phyloP scores from a whole-genome alignment of 2,797 vertebrate species.

The Sebastes melanostomus region DNA sequence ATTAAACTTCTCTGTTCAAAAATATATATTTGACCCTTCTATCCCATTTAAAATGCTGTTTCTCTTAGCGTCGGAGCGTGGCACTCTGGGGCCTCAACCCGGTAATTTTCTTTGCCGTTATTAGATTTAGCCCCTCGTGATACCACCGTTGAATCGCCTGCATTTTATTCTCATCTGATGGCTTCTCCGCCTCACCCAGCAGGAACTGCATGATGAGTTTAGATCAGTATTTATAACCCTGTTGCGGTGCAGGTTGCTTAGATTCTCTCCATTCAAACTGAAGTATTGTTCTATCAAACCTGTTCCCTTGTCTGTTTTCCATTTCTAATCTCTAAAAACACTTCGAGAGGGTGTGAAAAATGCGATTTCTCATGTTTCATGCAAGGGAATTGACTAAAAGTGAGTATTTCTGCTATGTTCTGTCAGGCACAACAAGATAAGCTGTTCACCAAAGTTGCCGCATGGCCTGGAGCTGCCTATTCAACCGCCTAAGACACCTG shows the following conservation, averaged over 20 bases:
- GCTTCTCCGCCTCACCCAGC: slow-evolving; percentile 49
- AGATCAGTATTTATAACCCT: slow-evolving; percentile 64
- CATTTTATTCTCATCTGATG: slow-evolving; percentile 44
- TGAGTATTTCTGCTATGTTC: background rate
- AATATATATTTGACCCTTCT: background rate
- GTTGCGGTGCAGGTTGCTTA: slow-evolving; percentile 62
- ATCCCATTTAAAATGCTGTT: background rate
- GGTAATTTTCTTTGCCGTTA: slow-evolving; percentile 34
- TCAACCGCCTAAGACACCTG: slow-evolving; percentile 8
- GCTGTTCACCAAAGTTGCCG: background rate
- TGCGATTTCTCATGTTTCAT: background rate
- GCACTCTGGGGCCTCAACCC: slow-evolving; percentile 20
- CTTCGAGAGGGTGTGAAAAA: background rate
- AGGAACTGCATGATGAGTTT: slow-evolving; percentile 33
- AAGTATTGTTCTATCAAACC: background rate
- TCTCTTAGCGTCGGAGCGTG: background rate
- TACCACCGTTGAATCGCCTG: slow-evolving; percentile 16
- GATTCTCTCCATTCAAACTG: slow-evolving; percentile 23
- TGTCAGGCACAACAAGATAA: background rate
- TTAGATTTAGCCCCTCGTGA: slow-evolving; percentile 53
- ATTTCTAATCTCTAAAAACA: background rate
- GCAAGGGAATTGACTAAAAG: background rate
- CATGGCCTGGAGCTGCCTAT: slow-evolving; percentile 20
- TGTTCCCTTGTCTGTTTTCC: background rate
- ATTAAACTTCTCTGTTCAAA: background rate